Evolutionary conservation across 2,797 vertebrate genomes (phyloP).

Genomic region (Sibirionetta formosa): DNA sequence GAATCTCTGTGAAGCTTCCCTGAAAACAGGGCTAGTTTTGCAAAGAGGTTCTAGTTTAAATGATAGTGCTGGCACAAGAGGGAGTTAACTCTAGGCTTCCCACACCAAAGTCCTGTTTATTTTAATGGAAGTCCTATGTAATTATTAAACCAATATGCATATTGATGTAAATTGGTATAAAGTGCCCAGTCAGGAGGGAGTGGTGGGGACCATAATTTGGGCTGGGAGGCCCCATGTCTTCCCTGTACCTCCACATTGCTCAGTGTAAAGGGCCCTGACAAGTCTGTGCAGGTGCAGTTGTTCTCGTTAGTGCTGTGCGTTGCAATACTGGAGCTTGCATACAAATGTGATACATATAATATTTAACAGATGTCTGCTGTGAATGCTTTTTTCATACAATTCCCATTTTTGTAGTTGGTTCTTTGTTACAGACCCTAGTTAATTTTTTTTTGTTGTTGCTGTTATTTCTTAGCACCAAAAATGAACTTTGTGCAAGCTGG

Average conservation of each 20-base stretch:
- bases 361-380: not conserved
- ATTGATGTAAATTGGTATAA: not conserved
- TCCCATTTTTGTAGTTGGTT: not conserved
- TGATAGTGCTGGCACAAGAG: not conserved
- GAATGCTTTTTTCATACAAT: not conserved
- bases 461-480: not conserved
- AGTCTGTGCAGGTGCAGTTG: not conserved
- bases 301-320: not conserved
- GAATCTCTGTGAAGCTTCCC: not conserved
- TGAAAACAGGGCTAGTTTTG: not conserved
- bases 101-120: not conserved
- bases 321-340: not conserved
- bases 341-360: not conserved
- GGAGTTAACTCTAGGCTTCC: not conserved
- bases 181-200: not conserved
- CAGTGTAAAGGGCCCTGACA: not conserved
- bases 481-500: not conserved
- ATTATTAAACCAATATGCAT: not conserved
- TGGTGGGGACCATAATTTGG: not conserved
- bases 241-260: not conserved
- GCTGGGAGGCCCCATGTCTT: not conserved
- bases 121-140: not conserved
- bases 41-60: not conserved
- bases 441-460: not conserved
- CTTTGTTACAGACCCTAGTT: not conserved